Percentiles rank a stretch among this genome's conserved stretches.
phyloP scores from a whole-genome alignment of 2,113 vertebrate genomes.

The Anarhynchus alexandrinus region DNA sequence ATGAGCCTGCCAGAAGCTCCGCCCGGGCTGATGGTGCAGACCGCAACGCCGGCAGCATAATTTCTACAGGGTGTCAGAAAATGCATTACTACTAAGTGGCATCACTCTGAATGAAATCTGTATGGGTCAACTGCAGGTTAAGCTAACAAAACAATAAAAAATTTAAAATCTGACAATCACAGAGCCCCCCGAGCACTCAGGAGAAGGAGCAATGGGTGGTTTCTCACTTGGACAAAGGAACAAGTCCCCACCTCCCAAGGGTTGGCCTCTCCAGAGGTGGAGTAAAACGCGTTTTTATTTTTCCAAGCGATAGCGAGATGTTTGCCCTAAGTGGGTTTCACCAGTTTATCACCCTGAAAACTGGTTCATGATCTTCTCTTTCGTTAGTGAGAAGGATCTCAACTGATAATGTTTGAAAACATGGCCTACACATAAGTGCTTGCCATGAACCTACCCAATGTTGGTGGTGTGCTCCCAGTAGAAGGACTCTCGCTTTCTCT shows the following conservation, averaged over 20 bases:
- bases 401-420: background rate
- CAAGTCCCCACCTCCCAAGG: background rate
- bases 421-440: background rate
- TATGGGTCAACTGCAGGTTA: constrained; percentile 77
- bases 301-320: background rate
- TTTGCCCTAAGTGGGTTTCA: background rate
- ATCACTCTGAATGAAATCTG: constrained; percentile 66
- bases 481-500: background rate
- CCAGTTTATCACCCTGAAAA: background rate
- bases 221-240: constrained; percentile 29
- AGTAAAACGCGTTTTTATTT: background rate
- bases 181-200: constrained; percentile 42
- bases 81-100: constrained; percentile 58
- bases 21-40: background rate
- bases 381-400: background rate
- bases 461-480: fast-evolving
- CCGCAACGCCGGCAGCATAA: background rate
- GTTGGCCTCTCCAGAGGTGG: background rate
- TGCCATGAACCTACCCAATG: background rate
- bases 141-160: constrained; percentile 77
- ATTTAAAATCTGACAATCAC: constrained; percentile 66
- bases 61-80: constrained; percentile 67
- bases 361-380: background rate
- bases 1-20: background rate
- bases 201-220: constrained; percentile 19